Base-by-base conservation (phyloP, 2,113 vertebrate species). In the Takifugu flavidus region DNA sequence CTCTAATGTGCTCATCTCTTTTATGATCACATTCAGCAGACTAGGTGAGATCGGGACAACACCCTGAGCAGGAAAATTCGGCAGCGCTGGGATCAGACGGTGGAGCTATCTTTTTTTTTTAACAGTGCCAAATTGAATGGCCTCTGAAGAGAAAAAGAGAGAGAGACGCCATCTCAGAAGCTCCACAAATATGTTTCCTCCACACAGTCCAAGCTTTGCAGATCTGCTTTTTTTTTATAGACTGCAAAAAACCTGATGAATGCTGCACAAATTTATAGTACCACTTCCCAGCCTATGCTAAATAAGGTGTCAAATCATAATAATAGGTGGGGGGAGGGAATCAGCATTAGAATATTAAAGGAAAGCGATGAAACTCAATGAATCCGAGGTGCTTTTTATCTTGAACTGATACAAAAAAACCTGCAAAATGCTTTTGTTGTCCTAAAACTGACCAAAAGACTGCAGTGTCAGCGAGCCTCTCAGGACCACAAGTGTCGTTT, bases 21-120 rank as follows among this genome's bases (percentile, higher is more conserved):
- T 7, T 62, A 75, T 74, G 47, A 74, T 83, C 85, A 70, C 51
- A 59, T 62, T 65, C 71, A 43, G 57, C 67, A 53, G 56, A 71
- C 65, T 20, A 62, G 56, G 63, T 59, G 78, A 80, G 70, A 82
- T 80, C 80, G 77, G 71, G 83, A 70, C 71, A 44, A 62, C 42
- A 14, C 64, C 25, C 72, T 10, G 51, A 67, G 74, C 50, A 14
- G 67, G 72, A 65, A 84, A 79, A 84, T 83, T 81, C 80, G 50
- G 57, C 69, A 39, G 78, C 67, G 59, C 56, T 53, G 10, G 49
- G 59, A 70, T 64, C 58, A 59, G 68, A 77, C 45, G 31, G 34
- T n/a, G 49, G 47, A 56, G 58, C 39, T 44, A 65, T 60, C 54
- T 20, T 77, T 45, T 74, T 69, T 46, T 80, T 78, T 67, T 47